A percentile compares a stretch with the other conserved stretches of the same genome.
These are phyloP conservation scores for Nesoenas mayeri DNA, from an alignment of 2,113 vertebrate species.

Conservation along the genomic window DNA sequence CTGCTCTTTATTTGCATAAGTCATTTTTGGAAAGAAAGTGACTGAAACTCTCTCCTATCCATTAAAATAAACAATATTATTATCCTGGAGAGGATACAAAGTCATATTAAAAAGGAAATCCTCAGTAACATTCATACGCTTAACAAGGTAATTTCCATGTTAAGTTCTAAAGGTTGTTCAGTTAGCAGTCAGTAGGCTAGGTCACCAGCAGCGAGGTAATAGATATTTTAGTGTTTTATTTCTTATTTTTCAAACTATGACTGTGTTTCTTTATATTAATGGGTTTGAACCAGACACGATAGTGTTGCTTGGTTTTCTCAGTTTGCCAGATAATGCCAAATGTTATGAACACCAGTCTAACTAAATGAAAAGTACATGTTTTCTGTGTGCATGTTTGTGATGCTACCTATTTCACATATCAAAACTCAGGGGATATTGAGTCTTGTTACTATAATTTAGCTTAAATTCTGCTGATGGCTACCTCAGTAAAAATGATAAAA, in stretches of 20 bases:
- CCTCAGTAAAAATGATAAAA: not conserved
- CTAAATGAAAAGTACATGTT: not conserved
- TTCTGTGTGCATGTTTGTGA: not conserved
- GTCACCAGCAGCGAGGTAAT: not conserved
- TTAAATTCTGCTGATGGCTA: not conserved
- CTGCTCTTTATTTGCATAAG: not conserved
- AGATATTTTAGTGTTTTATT: not conserved
- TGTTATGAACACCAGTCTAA: not conserved
- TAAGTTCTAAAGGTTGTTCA: not conserved
- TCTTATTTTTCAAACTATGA: not conserved
- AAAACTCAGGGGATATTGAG: not conserved
- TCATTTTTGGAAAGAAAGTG: not conserved
- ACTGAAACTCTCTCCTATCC: not conserved
- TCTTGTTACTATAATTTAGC: not conserved
- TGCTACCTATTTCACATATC: not conserved
- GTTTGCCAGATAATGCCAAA: not conserved
- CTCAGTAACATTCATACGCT: not conserved
- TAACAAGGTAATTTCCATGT: not conserved
- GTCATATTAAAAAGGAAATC: not conserved
- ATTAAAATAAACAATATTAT: not conserved
- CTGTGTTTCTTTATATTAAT: not conserved
- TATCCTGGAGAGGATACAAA: not conserved
- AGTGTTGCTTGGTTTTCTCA: not conserved
- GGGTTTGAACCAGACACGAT: not conserved
- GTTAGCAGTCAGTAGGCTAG: not conserved